These are phyloP conservation scores for Corydoras sp. DNA, from an alignment of 2,113 vertebrate species.

Conservation along the genomic window DNA sequence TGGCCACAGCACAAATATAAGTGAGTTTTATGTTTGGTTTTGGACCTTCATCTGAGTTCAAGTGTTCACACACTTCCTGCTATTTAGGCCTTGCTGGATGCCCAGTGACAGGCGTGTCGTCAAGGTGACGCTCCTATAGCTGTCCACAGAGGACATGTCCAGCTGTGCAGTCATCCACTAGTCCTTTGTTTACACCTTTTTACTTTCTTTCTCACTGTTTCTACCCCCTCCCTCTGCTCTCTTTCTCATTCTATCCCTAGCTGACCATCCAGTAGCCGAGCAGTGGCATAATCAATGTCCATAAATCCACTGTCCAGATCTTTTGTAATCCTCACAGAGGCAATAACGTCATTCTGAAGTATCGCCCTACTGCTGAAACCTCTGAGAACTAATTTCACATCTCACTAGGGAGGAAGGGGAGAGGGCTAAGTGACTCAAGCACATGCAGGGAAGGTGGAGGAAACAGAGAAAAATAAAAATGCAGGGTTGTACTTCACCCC, in stretches of 20 bases:
- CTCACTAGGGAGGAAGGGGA: constrained; percentile 12
- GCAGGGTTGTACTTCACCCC: too few species aligned
- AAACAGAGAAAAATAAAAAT: neutral
- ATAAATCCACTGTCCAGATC: constrained; percentile 45
- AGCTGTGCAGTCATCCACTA: constrained; percentile 28
- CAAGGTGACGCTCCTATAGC: constrained; percentile 41
- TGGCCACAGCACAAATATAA: constrained; percentile 4
- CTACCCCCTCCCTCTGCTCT: neutral
- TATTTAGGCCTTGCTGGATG: constrained; percentile 26
- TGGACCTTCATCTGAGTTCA: neutral
- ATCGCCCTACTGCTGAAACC: constrained; percentile 15
- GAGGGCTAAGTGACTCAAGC: constrained; percentile 11
- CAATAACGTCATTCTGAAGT: constrained; percentile 38
- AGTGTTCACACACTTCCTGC: constrained; percentile 24
- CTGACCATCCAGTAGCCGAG: constrained; percentile 3
- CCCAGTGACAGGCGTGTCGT: constrained; percentile 40
- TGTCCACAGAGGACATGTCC: constrained; percentile 27
- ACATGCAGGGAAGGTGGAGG: constrained; percentile 8
- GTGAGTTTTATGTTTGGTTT: constrained; percentile 13
- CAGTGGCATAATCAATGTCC: constrained; percentile 42
- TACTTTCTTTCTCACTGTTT: neutral
- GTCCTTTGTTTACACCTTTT: constrained; percentile 38
- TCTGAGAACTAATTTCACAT: constrained; percentile 29
- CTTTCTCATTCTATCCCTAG: neutral
- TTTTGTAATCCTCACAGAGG: constrained; percentile 43